Base-by-base conservation (phyloP, 2,888 invertebrate genomes). In the Meteorus colon region DNA sequence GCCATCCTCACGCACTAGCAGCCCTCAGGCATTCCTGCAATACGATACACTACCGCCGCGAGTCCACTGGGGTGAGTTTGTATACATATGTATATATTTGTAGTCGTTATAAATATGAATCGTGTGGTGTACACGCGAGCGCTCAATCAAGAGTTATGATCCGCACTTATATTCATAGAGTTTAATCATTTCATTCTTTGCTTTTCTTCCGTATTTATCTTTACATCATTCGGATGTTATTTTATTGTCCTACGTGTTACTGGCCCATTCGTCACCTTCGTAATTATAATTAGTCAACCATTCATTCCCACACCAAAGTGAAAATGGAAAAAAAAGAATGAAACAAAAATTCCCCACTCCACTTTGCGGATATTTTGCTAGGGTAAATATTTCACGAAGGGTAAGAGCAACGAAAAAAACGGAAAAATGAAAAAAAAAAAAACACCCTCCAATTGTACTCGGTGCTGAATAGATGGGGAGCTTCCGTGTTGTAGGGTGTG, bases 1-100 rank as follows among this genome's bases (percentile, higher is more conserved):
- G 65, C 31, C 69, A 55, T 24, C 69, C 73, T 69, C 73, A 71
- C 29, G 34, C 55, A 34, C 72, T 63, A 34, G 48, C 73, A 62
- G 48, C 3, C 68, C 29, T 14, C 45, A 59, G 62, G 48, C 63
- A 51, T 63, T 63, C 19, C 60, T 69, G 19, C 29, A 48, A 51
- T 55, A 24, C 55, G 14, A 37, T 70, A 51, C 69, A 14, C 24
- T 59, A 59, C 14, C 34, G 19, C 14, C 24, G 37, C 65, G 65
- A 65, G 65, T 70, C 8, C 24, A 59, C 31, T 34, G 37, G 55
- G 69, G 69, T 70, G 41, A 65, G 65, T 65, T 34, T 31, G 19
- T 37, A n/a, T 16, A 48, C 14, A 16, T n/a, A n/a, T n/a, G 1
- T 48, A 48, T 48, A n/a, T 6, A 48, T 48, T n/a, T n/a, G 5